Percentiles rank a stretch among this genome's conserved stretches.
Evolutionary conservation across 2,888 invertebrate genomes (phyloP).

Genomic region (Acanthococcus lagerstroemiae): DNA sequence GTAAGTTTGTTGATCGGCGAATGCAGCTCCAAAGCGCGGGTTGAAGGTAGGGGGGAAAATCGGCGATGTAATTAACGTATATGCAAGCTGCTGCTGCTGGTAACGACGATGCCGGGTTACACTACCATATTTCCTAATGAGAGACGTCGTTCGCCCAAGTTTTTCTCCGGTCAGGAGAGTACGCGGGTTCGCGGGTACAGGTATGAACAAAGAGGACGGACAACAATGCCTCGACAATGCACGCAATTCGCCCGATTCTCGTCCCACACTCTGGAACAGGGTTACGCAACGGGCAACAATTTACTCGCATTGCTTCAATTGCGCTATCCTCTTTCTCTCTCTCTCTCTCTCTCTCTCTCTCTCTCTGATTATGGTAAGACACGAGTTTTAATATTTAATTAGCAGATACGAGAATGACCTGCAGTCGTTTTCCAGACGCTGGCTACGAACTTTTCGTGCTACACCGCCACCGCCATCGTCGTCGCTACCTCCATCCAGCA

Average conservation of each 20-base stretch:
- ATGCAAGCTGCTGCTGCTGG: not conserved
- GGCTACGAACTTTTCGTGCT: not conserved
- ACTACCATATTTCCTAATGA: constrained; percentile 24
- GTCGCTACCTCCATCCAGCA: not conserved
- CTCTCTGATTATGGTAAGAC: constrained; percentile 28
- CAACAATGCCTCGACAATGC: constrained; percentile 26
- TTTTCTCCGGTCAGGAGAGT: constrained; percentile 18
- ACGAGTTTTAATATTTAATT: constrained; percentile 25
- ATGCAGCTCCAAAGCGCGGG: not conserved
- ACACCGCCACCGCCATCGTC: not conserved
- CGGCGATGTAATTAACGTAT: constrained; percentile 23
- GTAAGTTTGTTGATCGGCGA: too few species aligned
- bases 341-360: too few species aligned
- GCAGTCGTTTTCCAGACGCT: constrained; percentile 2
- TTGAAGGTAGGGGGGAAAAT: constrained; percentile 24
- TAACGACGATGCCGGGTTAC: too few species aligned
- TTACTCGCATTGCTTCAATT: constrained; percentile 29
- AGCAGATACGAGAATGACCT: not conserved
- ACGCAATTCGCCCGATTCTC: constrained; percentile 30
- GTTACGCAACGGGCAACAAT: constrained; percentile 19
- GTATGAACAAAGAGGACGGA: constrained; percentile 28
- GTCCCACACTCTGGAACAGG: constrained; percentile 22
- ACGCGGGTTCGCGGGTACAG: not conserved
- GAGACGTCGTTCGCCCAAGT: constrained; percentile 12
- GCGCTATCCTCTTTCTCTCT: constrained; percentile 16